A percentile compares a stretch with the other conserved stretches of the same genome.
Conservation (phyloP, 2,888 invertebrate species). For the Slavum lentiscoides region DNA sequence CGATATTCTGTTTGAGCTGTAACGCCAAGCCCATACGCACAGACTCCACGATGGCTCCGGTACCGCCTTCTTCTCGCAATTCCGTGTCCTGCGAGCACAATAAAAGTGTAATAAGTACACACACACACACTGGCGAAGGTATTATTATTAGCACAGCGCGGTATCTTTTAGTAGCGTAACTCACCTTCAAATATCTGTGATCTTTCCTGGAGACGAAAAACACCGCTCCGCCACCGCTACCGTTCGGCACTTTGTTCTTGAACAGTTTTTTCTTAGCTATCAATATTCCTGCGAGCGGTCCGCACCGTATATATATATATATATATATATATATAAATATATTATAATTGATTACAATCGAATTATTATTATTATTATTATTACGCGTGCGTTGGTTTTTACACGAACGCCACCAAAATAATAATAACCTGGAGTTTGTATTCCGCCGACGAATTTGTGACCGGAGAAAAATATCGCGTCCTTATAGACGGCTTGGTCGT, state of each 20-base stretch:
- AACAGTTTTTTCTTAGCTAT: constrained; percentile 68
- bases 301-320: constrained; percentile 19
- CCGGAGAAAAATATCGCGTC: constrained; percentile 88
- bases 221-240: constrained; percentile 65
- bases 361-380: background rate
- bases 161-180: too few species aligned
- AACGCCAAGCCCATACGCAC: constrained; percentile 83
- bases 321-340: background rate
- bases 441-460: constrained; percentile 89
- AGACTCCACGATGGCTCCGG: constrained; percentile 77
- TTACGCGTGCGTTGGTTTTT: too few species aligned
- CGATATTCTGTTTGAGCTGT: constrained; percentile 81
- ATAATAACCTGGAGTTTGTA: constrained; percentile 73
- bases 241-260: constrained; percentile 62
- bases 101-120: background rate
- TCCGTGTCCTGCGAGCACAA: constrained; percentile 63
- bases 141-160: too few species aligned
- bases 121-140: background rate
- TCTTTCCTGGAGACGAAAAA: constrained; percentile 63
- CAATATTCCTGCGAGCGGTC: constrained; percentile 63
- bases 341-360: too few species aligned
- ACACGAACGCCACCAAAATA: too few species aligned
- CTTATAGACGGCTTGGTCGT: constrained; percentile 74
- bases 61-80: constrained; percentile 74
- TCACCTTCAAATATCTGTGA: constrained; percentile 64